phyloP scores from a whole-genome alignment of 2,113 vertebrate species.

The Bothrops jararaca region DNA sequence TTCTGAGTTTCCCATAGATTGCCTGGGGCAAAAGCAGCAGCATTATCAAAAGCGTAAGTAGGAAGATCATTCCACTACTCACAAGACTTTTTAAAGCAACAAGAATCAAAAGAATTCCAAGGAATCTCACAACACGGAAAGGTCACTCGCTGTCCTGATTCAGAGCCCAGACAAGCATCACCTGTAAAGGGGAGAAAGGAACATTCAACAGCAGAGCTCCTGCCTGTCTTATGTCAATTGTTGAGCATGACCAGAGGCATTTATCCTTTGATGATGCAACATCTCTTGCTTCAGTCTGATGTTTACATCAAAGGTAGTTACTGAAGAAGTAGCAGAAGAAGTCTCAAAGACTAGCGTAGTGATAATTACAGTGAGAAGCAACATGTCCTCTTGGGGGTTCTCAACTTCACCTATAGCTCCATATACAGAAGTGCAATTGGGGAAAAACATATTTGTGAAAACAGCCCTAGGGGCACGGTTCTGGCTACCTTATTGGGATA shows the following conservation, averaged over 20 bases:
- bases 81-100: neutral
- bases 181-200: too few relatives aligned
- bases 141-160: too few relatives aligned
- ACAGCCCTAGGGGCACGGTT: neutral
- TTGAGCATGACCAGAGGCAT: neutral
- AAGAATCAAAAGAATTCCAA: neutral
- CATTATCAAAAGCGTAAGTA: neutral
- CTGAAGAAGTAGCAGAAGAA: neutral
- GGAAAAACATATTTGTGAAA: neutral
- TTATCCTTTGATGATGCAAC: neutral
- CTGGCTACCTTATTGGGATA: neutral
- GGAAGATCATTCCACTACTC: neutral
- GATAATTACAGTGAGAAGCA: neutral
- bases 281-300: neutral
- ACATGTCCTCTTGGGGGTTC: neutral
- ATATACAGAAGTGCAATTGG: neutral
- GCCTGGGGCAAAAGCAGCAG: neutral
- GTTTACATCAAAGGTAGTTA: neutral
- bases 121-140: neutral
- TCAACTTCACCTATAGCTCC: neutral
- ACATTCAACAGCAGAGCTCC: too few relatives aligned
- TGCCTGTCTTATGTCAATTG: too few relatives aligned
- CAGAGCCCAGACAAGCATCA: too few relatives aligned
- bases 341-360: neutral
- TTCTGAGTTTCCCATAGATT: neutral